Evolutionary conservation across 2,113 vertebrate species (phyloP).

Genomic region (Pelecanus crispus): DNA sequence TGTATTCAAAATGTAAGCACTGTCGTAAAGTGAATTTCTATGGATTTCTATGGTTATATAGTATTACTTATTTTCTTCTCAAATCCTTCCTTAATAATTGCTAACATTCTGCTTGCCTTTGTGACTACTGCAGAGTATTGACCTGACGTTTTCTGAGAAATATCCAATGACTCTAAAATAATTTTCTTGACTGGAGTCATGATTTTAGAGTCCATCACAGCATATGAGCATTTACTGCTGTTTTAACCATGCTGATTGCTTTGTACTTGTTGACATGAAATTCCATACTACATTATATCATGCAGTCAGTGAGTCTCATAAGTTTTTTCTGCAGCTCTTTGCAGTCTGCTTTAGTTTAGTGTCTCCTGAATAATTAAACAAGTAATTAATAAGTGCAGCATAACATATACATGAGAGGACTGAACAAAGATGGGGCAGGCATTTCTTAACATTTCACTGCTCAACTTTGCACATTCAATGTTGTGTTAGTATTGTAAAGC

Average conservation of each 20-base stretch:
- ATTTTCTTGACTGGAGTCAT: not conserved
- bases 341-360: not conserved
- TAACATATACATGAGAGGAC: not conserved
- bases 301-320: not conserved
- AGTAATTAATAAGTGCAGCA: constrained; percentile 14
- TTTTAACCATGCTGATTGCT: constrained; percentile 17
- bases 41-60: not conserved
- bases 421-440: not conserved
- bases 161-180: constrained; percentile 13
- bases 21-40: not conserved
- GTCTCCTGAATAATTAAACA: constrained; percentile 29
- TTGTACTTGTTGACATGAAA: constrained; percentile 13
- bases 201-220: not conserved
- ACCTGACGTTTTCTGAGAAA: constrained; percentile 31
- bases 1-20: constrained; percentile 23
- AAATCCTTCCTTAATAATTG: constrained; percentile 33
- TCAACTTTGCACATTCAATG: not conserved
- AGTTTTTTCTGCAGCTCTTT: not conserved
- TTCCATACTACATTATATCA: not conserved
- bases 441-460: not conserved
- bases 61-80: constrained; percentile 26
- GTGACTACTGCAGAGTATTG: not conserved
- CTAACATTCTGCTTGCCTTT: not conserved
- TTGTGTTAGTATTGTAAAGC: not conserved
- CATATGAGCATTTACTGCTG: not conserved